A percentile compares a stretch with the other conserved stretches of the same genome.
These are phyloP conservation scores for Aleiodes leptofemur DNA, from an alignment of 2,888 invertebrate species.

Conservation along the genomic window DNA sequence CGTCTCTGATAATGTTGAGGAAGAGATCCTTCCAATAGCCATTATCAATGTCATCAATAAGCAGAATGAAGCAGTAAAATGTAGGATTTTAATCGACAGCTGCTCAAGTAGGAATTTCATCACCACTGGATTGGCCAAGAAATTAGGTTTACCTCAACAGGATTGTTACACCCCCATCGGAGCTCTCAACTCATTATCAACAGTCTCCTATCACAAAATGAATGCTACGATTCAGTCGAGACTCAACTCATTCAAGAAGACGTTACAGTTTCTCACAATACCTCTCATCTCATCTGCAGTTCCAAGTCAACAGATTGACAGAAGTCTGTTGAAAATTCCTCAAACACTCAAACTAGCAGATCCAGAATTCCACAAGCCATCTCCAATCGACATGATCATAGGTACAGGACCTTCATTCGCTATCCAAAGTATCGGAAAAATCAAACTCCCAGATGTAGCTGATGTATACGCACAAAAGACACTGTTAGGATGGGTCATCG, in stretches of 20 bases:
- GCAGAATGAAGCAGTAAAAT: background rate
- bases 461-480: background rate
- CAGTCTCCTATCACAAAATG: conserved; percentile 34
- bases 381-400: conserved; percentile 51
- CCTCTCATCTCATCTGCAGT: conserved; percentile 38
- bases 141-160: conserved; percentile 37
- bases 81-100: conserved; percentile 46
- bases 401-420: conserved; percentile 42
- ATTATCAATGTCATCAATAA: background rate
- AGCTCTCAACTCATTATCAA: conserved; percentile 38
- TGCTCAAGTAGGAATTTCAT: conserved; percentile 51
- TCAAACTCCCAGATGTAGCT: background rate
- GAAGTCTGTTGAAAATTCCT: conserved; percentile 25
- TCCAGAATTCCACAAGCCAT: conserved; percentile 47
- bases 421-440: background rate
- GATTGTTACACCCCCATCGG: conserved; percentile 46
- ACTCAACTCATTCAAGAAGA: conserved; percentile 39
- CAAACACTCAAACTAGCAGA: conserved; percentile 43
- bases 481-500: conserved; percentile 7
- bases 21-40: background rate
- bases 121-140: conserved; percentile 47
- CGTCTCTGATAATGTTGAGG: background rate
- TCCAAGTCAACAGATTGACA: conserved; percentile 42
- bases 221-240: conserved; percentile 42
- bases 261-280: conserved; percentile 45